A percentile compares a stretch with the other conserved stretches of the same genome.
These are phyloP conservation scores for Ormyrus labotus DNA, from an alignment of 2,888 invertebrate genomes.

Conservation along the genomic window DNA sequence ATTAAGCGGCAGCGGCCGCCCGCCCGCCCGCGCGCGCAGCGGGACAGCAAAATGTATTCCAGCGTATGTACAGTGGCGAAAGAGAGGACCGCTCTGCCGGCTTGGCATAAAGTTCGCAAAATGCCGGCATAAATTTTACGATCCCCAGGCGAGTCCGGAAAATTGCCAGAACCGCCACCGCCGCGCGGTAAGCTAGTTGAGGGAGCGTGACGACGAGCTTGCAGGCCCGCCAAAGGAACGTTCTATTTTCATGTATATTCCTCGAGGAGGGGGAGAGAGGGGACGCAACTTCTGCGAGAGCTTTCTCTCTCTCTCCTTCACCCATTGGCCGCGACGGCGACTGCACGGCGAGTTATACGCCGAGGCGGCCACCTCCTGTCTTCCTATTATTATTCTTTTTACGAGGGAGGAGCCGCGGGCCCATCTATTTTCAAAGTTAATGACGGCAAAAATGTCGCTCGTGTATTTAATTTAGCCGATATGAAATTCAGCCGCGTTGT, in stretches of 20 bases:
- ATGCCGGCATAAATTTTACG: conserved; percentile 66
- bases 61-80: conserved; percentile 8
- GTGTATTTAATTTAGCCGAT: conserved; percentile 48
- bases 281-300: conserved; percentile 42
- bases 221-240: conserved; percentile 25
- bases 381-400: conserved; percentile 49
- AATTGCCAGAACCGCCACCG: conserved; percentile 60
- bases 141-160: conserved; percentile 60
- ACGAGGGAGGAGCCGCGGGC: conserved; percentile 22
- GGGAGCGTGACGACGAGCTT: conserved; percentile 11
- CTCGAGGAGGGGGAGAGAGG: conserved; percentile 13
- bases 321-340: neutral
- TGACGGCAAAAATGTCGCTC: conserved; percentile 43
- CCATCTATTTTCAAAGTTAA: conserved; percentile 45
- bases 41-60: conserved; percentile 13
- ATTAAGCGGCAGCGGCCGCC: neutral
- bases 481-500: conserved; percentile 14
- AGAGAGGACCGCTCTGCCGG: neutral
- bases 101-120: conserved; percentile 62
- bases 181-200: conserved; percentile 51
- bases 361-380: neutral
- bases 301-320: conserved; percentile 12
- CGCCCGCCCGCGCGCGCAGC: neutral
- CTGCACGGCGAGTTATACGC: neutral
- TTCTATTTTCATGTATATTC: conserved; percentile 56